Base-by-base conservation (phyloP, 2,888 invertebrate genomes). In the Lithophane socia region DNA sequence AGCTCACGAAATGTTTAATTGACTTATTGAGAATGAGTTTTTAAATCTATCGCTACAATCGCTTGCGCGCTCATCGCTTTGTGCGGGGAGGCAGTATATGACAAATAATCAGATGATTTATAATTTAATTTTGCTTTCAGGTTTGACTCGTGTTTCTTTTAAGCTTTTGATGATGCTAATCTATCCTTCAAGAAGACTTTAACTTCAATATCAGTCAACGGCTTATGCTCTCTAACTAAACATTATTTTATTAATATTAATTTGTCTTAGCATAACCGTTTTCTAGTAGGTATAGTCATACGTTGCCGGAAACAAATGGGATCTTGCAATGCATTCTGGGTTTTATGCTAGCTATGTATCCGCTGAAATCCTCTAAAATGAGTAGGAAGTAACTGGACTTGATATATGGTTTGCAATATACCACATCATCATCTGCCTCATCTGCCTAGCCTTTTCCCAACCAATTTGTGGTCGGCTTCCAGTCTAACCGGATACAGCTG, bases 21-120 rank as follows among this genome's bases (percentile, higher is more conserved):
- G 96, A 96, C 96, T 96, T 96, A 96, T 96, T 95, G 96, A 96
- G 96, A 95, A 96, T 94, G 93, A 91, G 92, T 95, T 96, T 95
- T 95, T 92, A 92, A 94, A 95, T 95, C 94, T 94, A 94, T 93
- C 93, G 91, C 85, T 93, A 88, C 91, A 93, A 95, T 95, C 94
- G 94, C 83, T 88, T 91, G 91, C 91, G 86, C 90, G 93, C 93
- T 92, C 94, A 93, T 93, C 93, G 92, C 84, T 90, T 89, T 83
- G 73, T 84, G 72, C 54, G 70, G 78, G 74, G 61, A 49, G 52
- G 60, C 63, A 91, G 94, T 93, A 93, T 88, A 93, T 65, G 89
- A 37, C 61, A 73, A 80, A 77, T 66, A 76, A 58, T 69, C 44
- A 83, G 85, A 90, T 77, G 61, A 67, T 47, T 76, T 37, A 13